Conservation (phyloP, 2,113 vertebrate species). For the Notechis scutatus region DNA sequence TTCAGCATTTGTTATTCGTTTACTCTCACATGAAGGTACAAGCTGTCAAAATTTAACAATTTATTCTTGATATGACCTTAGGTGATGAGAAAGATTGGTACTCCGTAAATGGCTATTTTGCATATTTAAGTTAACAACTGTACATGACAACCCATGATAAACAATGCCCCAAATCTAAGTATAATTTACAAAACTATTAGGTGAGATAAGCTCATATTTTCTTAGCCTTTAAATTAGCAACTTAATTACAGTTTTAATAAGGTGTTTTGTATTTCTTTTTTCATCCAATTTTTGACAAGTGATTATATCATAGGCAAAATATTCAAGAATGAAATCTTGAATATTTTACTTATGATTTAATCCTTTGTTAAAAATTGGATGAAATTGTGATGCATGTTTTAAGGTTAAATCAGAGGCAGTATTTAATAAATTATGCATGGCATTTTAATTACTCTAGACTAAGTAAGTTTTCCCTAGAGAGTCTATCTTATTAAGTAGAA, state of each 20-base stretch:
- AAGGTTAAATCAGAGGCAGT: constrained; percentile 1
- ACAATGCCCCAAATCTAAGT: not conserved
- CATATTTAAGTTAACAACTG: not conserved
- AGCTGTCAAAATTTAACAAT: not conserved
- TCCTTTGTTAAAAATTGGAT: not conserved
- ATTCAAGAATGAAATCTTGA: not conserved
- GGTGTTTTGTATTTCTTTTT: not conserved
- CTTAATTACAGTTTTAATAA: constrained; percentile 1
- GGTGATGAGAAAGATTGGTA: not conserved
- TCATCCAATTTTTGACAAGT: not conserved
- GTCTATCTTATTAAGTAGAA: not conserved
- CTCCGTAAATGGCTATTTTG: not conserved
- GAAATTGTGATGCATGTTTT: not conserved
- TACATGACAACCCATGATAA: not conserved
- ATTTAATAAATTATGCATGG: not conserved
- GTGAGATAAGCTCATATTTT: not conserved
- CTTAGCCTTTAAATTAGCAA: not conserved
- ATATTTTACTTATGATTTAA: not conserved
- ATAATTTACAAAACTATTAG: not conserved
- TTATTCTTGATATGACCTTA: not conserved
- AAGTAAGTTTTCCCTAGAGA: constrained; percentile 9
- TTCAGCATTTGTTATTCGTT: not conserved
- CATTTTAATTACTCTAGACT: not conserved
- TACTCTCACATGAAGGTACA: not conserved
- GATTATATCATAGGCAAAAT: not conserved